Evolutionary conservation across 2,888 invertebrate genomes (phyloP).

Genomic region (Melanargia galathea): DNA sequence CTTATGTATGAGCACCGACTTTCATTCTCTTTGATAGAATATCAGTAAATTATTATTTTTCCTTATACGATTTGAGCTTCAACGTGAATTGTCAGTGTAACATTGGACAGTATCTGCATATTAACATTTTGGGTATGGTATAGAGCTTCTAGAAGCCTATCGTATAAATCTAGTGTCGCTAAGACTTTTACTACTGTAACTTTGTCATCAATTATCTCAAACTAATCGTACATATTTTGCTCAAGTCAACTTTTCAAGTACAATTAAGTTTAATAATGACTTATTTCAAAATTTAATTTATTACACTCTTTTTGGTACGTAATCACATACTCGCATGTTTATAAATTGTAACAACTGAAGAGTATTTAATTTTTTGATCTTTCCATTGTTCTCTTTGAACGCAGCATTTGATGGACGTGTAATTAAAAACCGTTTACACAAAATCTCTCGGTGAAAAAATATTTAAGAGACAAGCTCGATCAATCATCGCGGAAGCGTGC

Average conservation of each 20-base stretch:
- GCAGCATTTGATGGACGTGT: conserved; percentile 32
- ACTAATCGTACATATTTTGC: background rate
- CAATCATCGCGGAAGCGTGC: conserved; percentile 53
- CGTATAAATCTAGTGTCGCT: background rate
- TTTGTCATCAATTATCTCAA: background rate
- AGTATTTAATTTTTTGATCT: conserved; percentile 12
- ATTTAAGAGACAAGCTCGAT: conserved; percentile 46
- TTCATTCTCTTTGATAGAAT: too few species aligned
- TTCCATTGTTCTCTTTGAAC: conserved; percentile 28
- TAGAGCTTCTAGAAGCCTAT: too few species aligned
- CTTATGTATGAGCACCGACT: too few species aligned
- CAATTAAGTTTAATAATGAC: background rate
- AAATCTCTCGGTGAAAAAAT: conserved; percentile 27
- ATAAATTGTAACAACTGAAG: conserved; percentile 3
- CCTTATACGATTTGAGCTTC: too few species aligned
- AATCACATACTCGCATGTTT: background rate
- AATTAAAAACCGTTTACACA: conserved; percentile 40
- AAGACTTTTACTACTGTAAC: too few species aligned
- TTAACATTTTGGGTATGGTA: too few species aligned
- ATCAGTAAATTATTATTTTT: too few species aligned
- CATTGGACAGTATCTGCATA: too few species aligned
- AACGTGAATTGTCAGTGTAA: too few species aligned
- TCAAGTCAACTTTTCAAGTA: background rate
- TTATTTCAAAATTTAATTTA: background rate
- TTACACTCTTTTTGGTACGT: background rate